Conservation (phyloP, 2,113 vertebrate genomes). For the Ictidomys tridecemlineatus region DNA sequence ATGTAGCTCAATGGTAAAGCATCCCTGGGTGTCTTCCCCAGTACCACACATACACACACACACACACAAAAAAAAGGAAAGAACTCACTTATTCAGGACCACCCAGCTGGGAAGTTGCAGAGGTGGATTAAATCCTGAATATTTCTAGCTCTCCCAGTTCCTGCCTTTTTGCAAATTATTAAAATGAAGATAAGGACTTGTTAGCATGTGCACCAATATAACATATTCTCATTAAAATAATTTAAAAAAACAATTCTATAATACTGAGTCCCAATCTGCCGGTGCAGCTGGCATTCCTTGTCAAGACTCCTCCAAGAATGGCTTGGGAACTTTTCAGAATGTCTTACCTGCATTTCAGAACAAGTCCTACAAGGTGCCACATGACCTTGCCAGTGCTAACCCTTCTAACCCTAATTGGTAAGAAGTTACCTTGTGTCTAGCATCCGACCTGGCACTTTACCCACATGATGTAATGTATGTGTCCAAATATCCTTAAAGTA, state of each 20-base stretch:
- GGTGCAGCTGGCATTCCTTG: background rate
- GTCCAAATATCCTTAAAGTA: background rate
- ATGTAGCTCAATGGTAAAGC: no score
- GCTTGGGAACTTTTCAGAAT: background rate
- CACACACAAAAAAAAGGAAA: no score
- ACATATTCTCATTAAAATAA: conserved; percentile 47
- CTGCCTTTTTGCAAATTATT: conserved; percentile 1
- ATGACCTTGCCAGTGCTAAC: background rate
- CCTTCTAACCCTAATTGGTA: background rate
- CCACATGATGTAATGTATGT: background rate
- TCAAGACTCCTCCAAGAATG: conserved; percentile 18
- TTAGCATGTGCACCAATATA: background rate
- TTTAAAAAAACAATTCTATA: background rate
- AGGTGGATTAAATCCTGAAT: background rate
- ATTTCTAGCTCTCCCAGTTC: conserved; percentile 26
- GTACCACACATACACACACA: no score
- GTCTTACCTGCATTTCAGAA: conserved; percentile 28
- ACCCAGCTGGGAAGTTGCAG: background rate
- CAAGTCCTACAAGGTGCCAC: background rate
- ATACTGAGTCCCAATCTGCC: background rate
- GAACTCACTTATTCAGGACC: background rate
- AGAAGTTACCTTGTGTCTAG: background rate
- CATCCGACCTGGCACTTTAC: background rate
- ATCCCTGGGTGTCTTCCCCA: no score
- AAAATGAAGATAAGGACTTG: conserved; percentile 7